Base-by-base conservation (phyloP, 2,888 invertebrate genomes). In the Plebejus anna region DNA sequence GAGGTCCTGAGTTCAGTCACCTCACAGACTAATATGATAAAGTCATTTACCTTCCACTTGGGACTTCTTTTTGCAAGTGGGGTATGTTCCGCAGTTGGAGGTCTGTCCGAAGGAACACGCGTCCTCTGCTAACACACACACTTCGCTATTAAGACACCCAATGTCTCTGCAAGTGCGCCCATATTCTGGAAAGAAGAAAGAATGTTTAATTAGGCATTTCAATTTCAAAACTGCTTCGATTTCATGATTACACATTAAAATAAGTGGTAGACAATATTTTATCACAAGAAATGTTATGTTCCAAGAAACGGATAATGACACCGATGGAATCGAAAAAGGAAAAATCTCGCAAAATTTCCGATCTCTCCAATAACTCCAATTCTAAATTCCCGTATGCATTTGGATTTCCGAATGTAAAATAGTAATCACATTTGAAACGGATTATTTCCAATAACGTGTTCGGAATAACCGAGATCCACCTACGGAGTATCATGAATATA, bases 121-220 rank as follows among this genome's bases (percentile, higher is more conserved):
- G 82, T 97, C 97, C 83, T 96, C 96, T 1, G 95, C 95, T 85
- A 96, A 94, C 77, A 96, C 95, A 88, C 97, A 97, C 78, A 95
- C 95, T 89, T 97, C 95, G 83, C 92, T 96, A 84, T 95, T 95
- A 76, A 95, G 90, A 84, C 97, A 97, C 75, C 97, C 97, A 82
- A 97, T 97, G 85, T 97, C 97, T 83, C 94, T 95, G 87, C 97
- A 97, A 36, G 95, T 94, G 81, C 97, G 95, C 78, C 97, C 97
- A 87, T 97, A 97, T 89, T 97, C 97, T 97, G 91, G 66, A 93
- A 91, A 80, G 22, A 75, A 22, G 4, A 42, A 42, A 7, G 42
- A 42, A 42, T 42, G 7, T 42, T 42, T 42, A 5, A 42, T 42
- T 42, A 42, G 47, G 3, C 9, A 47, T 47, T 55, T 55, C 55